These are phyloP conservation scores for Acrocera orbiculus DNA, from an alignment of 2,888 invertebrate genomes.

Conservation along the genomic window DNA sequence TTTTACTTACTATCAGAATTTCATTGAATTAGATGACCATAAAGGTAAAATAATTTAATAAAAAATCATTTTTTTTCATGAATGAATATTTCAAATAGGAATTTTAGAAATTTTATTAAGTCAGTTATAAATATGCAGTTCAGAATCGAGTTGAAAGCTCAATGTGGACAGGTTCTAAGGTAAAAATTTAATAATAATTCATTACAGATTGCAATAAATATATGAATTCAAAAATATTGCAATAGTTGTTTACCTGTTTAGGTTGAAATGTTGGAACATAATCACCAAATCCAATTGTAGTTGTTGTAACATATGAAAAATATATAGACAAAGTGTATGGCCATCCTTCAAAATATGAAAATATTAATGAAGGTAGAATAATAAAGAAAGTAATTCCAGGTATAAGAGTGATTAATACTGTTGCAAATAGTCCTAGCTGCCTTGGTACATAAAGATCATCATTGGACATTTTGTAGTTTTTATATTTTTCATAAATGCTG, in stretches of 20 bases:
- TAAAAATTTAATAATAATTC: no score
- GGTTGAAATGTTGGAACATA: constrained; percentile 49
- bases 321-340: constrained; percentile 67
- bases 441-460: constrained; percentile 45
- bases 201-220: no score
- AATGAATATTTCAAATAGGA: no score
- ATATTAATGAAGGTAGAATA: constrained; percentile 67
- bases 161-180: no score
- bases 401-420: constrained; percentile 67
- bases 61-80: no score
- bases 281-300: constrained; percentile 88
- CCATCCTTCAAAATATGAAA: constrained; percentile 75
- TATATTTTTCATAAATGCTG: constrained; percentile 63
- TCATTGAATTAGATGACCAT: no score
- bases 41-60: no score
- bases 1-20: no score
- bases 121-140: no score
- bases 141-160: no score
- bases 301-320: constrained; percentile 71
- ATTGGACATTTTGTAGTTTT: constrained; percentile 43
- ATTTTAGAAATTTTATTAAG: no score
- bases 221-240: neutral
- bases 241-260: constrained; percentile 19
- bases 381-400: constrained; percentile 79
- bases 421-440: constrained; percentile 55